Evolutionary conservation across 92 coral and sea anemone genomes (phyloP).

Genomic region (Plumapathes pennacea): DNA sequence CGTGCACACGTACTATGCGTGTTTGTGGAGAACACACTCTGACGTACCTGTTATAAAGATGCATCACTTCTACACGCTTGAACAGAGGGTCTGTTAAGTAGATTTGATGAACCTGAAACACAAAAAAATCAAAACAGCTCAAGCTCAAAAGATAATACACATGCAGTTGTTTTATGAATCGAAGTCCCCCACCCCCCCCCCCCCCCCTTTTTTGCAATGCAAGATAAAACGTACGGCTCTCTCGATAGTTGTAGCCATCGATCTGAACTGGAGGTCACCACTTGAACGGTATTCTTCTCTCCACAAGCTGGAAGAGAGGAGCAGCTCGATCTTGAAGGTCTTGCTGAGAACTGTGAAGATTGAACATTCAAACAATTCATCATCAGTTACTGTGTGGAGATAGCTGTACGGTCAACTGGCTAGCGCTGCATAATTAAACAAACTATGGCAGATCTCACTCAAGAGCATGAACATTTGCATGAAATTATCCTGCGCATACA

Average conservation of each 20-base stretch:
- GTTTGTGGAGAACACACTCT: too few species aligned
- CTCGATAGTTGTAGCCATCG: constrained; percentile 44
- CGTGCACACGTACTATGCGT: too few species aligned
- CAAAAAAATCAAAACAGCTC: background rate
- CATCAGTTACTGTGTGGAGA: too few species aligned
- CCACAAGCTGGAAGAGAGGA: constrained; percentile 57
- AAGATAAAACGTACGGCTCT: constrained; percentile 48
- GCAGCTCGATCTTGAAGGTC: constrained; percentile 61
- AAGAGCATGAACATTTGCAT: too few species aligned
- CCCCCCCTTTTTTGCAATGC: background rate
- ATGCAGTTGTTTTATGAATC: too few species aligned
- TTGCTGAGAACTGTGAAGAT: constrained; percentile 50
- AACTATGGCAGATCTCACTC: too few species aligned
- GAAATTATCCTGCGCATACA: too few species aligned
- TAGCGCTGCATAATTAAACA: too few species aligned
- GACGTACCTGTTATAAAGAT: constrained; percentile 64
- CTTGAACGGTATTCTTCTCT: constrained; percentile 56
- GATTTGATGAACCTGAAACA: constrained; percentile 41
- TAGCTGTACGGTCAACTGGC: too few species aligned
- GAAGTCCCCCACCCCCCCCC: background rate
- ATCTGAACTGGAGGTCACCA: constrained; percentile 26
- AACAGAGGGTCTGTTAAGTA: constrained; percentile 46
- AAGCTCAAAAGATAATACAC: background rate
- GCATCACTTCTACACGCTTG: constrained; percentile 42
- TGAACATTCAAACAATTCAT: background rate